Conservation (phyloP, 2,797 vertebrate genomes). For the Etheostoma perlongum region DNA sequence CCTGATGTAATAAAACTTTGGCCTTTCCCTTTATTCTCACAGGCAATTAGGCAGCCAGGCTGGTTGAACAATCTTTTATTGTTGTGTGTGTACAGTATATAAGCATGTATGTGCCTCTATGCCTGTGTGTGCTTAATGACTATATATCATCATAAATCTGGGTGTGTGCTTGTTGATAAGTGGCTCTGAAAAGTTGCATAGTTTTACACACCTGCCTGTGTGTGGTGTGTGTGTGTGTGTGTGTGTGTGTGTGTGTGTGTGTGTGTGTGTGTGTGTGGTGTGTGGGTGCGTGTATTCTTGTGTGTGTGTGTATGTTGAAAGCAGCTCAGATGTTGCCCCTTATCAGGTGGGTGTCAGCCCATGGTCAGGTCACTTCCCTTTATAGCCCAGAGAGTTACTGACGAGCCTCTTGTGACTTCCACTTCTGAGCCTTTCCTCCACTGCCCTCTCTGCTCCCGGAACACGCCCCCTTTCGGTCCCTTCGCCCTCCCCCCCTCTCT, state of each 20-base stretch:
- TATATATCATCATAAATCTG: conserved; percentile 16
- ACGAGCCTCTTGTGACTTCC: conserved; percentile 37
- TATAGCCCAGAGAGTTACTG: conserved; percentile 69
- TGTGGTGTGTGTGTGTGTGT: conserved; percentile 18
- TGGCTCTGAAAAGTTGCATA: conserved; percentile 1
- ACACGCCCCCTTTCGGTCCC: conserved; percentile 51
- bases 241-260: conserved; percentile 10
- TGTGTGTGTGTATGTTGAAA: background rate
- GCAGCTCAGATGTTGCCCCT: conserved; percentile 42
- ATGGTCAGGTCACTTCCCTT: conserved; percentile 63
- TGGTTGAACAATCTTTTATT: conserved; percentile 49
- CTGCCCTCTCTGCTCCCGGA: conserved; percentile 32
- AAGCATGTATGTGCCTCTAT: conserved; percentile 1
- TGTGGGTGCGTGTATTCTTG: conserved; percentile 19
- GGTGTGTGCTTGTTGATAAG: conserved; percentile 52
- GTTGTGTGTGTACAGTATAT: conserved; percentile 30
- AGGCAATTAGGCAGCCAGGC: conserved; percentile 1
- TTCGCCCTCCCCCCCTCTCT: conserved; percentile 21
- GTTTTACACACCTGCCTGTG: background rate
- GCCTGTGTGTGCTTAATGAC: conserved; percentile 34
- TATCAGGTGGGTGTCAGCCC: conserved; percentile 41
- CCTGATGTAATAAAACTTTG: conserved; percentile 19
- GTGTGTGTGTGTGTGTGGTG: background rate
- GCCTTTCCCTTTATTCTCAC: conserved; percentile 37
- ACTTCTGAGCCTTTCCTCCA: conserved; percentile 43